phyloP scores from a whole-genome alignment of 2,888 invertebrate species.

The Thalpophila matura region DNA sequence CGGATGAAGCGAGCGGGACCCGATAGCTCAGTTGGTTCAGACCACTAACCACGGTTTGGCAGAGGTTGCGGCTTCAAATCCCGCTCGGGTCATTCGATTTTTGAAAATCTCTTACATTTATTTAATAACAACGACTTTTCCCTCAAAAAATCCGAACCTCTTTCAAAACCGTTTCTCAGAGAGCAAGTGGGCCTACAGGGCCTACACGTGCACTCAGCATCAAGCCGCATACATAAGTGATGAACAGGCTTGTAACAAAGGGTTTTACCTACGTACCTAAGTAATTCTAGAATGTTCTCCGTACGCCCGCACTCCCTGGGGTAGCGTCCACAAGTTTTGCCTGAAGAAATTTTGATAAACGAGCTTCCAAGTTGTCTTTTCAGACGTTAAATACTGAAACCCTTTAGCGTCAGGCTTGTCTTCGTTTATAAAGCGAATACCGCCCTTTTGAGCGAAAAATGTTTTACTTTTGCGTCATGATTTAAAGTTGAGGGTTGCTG shows the following conservation, averaged over 20 bases:
- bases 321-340: conserved; percentile 49
- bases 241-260: conserved; percentile 61
- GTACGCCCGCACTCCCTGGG: conserved; percentile 23
- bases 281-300: conserved; percentile 46
- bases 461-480: conserved; percentile 21
- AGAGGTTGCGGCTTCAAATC: too few species aligned
- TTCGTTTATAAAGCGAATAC: conserved; percentile 34
- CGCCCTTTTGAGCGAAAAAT: conserved; percentile 32
- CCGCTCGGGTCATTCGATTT: too few species aligned
- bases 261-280: conserved; percentile 44
- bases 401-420: conserved; percentile 57
- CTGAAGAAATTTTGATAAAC: conserved; percentile 64
- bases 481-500: conserved; percentile 21
- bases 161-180: conserved; percentile 26
- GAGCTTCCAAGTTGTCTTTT: conserved; percentile 48
- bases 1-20: too few species aligned
- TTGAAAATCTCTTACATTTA: too few species aligned
- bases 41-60: too few species aligned
- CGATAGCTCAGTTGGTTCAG: too few species aligned
- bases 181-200: conserved; percentile 14
- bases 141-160: conserved; percentile 22
- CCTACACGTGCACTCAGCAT: conserved; percentile 31
- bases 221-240: conserved; percentile 57
- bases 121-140: not conserved
- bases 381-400: conserved; percentile 47